Evolutionary conservation across 1,140 invertebrate species (phyloP).

Genomic region (Heliconius himera): DNA sequence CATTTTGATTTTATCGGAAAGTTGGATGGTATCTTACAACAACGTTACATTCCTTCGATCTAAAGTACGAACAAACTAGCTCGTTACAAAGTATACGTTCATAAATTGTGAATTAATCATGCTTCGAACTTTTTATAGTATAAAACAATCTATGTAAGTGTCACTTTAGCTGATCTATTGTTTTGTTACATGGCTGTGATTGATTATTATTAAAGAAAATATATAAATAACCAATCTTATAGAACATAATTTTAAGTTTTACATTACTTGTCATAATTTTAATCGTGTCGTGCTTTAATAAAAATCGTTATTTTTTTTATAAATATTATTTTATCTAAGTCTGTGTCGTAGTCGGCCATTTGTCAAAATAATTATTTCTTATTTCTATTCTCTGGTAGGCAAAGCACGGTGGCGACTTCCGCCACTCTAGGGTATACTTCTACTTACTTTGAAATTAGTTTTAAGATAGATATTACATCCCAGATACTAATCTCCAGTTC

Average conservation of each 20-base stretch:
- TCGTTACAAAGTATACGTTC: not conserved
- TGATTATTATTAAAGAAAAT: not conserved
- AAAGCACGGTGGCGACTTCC: too few relatives aligned
- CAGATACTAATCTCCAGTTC: too few relatives aligned
- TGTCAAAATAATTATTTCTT: too few relatives aligned
- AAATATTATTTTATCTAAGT: too few relatives aligned
- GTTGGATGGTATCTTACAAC: not conserved
- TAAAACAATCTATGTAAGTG: constrained; percentile 18
- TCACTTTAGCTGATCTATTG: constrained; percentile 12
- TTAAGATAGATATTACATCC: too few relatives aligned
- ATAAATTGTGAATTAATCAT: not conserved
- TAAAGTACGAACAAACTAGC: not conserved
- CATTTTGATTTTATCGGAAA: too few relatives aligned
- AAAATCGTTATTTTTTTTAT: not conserved
- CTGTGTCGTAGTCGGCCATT: too few relatives aligned
- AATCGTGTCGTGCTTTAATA: not conserved
- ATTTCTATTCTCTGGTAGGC: too few relatives aligned
- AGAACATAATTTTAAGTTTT: not conserved
- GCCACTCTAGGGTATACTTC: too few relatives aligned
- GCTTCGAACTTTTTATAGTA: not conserved
- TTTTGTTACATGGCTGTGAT: not conserved
- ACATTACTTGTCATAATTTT: not conserved
- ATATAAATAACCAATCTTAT: not conserved
- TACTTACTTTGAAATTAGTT: too few relatives aligned
- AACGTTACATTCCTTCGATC: not conserved